Conservation (phyloP, 1,140 invertebrate genomes). For the Lasaia peninsularis region DNA sequence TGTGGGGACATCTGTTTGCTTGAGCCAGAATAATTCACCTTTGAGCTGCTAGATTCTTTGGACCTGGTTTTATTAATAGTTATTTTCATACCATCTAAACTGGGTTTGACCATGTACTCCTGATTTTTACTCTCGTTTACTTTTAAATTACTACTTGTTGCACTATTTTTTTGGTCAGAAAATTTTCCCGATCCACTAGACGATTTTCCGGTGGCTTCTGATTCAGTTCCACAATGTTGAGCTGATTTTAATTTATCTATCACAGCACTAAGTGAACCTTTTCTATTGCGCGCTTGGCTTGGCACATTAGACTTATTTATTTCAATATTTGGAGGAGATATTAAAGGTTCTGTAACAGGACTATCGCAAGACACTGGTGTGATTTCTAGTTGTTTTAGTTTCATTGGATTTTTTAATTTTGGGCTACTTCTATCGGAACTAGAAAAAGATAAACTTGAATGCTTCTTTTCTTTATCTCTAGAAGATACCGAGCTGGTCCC, state of each 20-base stretch:
- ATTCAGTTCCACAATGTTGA: slow-evolving; percentile 79
- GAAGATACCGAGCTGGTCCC: slow-evolving; percentile 67
- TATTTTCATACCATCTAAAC: slow-evolving; percentile 91
- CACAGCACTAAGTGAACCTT: slow-evolving; percentile 89
- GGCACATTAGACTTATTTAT: slow-evolving; percentile 76
- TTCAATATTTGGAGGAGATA: slow-evolving; percentile 79
- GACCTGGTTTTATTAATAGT: slow-evolving; percentile 92
- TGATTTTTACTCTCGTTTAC: slow-evolving; percentile 83
- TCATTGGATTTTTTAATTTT: slow-evolving; percentile 83
- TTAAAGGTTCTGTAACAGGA: slow-evolving; percentile 68
- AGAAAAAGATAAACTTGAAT: slow-evolving; percentile 75
- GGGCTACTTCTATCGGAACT: slow-evolving; percentile 79
- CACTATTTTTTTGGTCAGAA: slow-evolving; percentile 75
- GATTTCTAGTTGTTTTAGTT: slow-evolving; percentile 83
- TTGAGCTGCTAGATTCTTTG: slow-evolving; percentile 79
- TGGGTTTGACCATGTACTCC: slow-evolving; percentile 92
- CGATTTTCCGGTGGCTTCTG: slow-evolving; percentile 54
- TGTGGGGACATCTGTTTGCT: slow-evolving; percentile 70
- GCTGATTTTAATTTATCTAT: slow-evolving; percentile 91
- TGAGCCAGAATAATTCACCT: slow-evolving; percentile 63
- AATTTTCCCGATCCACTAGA: slow-evolving; percentile 65
- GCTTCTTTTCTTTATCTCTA: slow-evolving; percentile 82
- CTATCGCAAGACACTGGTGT: slow-evolving; percentile 68
- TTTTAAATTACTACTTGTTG: slow-evolving; percentile 69
- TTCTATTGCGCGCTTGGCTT: slow-evolving; percentile 82